Percentiles rank a stretch among this genome's conserved stretches.
phyloP scores from a whole-genome alignment of 2,888 invertebrate genomes.

The Seladonia tumulorum region DNA sequence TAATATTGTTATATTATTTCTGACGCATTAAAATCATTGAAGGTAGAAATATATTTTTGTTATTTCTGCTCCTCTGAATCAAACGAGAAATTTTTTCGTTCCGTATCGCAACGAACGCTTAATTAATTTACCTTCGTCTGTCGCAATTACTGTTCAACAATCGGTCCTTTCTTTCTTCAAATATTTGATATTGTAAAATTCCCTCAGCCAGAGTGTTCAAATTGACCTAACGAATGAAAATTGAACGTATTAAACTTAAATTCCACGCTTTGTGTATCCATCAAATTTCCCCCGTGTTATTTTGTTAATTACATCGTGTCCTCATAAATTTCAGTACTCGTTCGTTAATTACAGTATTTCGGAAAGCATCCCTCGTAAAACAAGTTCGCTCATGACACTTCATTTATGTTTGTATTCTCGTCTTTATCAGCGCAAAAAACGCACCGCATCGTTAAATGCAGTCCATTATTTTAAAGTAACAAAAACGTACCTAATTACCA shows the following conservation, averaged over 20 bases:
- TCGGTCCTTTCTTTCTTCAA: no score
- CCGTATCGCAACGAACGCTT: no score
- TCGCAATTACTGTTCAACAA: no score
- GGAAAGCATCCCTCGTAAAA: neutral
- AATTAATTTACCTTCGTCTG: no score
- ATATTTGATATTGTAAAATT: no score
- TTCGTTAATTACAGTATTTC: neutral
- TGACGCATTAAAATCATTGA: neutral
- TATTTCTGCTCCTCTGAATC: no score
- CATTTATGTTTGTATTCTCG: neutral
- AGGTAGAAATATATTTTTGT: neutral
- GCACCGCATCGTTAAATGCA: neutral
- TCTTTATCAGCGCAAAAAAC: neutral
- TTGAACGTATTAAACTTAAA: neutral
- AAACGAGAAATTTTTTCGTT: no score
- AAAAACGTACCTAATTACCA: neutral
- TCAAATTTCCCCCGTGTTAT: neutral
- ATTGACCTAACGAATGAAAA: neutral
- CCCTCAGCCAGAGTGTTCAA: neutral
- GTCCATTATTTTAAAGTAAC: neutral
- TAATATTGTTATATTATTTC: neutral
- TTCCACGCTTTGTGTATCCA: neutral
- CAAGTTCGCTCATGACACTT: neutral
- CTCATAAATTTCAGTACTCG: neutral
- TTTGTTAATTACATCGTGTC: neutral